Evolutionary conservation across 2,888 invertebrate species (phyloP).

Genomic region (Phorcus lineatus): DNA sequence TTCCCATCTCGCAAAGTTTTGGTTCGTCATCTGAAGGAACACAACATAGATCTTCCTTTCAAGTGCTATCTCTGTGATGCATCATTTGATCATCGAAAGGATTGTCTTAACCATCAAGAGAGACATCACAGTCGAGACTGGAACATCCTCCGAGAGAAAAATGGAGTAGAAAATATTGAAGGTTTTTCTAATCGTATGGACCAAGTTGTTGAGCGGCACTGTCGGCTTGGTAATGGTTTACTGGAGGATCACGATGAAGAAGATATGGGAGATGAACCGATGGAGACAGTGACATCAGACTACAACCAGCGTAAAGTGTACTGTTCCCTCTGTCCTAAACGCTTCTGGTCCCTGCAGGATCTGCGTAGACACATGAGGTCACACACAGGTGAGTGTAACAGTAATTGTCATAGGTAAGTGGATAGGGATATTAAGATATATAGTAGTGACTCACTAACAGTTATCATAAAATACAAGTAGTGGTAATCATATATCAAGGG

Average conservation of each 20-base stretch:
- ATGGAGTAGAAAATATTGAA: conserved; percentile 65
- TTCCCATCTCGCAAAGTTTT: conserved; percentile 67
- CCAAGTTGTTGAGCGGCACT: conserved; percentile 62
- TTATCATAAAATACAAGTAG: too few species aligned
- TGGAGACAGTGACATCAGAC: conserved; percentile 58
- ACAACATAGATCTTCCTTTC: conserved; percentile 79
- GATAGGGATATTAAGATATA: too few species aligned
- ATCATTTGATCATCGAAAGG: conserved; percentile 86
- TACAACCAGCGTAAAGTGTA: conserved; percentile 71
- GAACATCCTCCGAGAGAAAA: conserved; percentile 82
- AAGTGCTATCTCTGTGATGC: conserved; percentile 95
- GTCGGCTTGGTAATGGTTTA: conserved; percentile 42
- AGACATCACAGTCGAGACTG: conserved; percentile 86
- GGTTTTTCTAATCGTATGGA: conserved; percentile 68
- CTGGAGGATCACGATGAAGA: conserved; percentile 4
- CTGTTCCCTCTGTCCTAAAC: conserved; percentile 91
- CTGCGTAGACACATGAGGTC: conserved; percentile 94
- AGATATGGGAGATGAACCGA: conserved; percentile 46
- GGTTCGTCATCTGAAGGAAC: conserved; percentile 72
- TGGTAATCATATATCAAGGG: too few species aligned
- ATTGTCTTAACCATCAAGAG: conserved; percentile 88
- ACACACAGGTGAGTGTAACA: conserved; percentile 78
- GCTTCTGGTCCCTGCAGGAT: conserved; percentile 97
- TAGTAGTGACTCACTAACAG: too few species aligned
- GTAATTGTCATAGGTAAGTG: too few species aligned